Evolutionary conservation across 1,140 invertebrate genomes (phyloP).

Genomic region (Aphelenchoides fujianensis): DNA sequence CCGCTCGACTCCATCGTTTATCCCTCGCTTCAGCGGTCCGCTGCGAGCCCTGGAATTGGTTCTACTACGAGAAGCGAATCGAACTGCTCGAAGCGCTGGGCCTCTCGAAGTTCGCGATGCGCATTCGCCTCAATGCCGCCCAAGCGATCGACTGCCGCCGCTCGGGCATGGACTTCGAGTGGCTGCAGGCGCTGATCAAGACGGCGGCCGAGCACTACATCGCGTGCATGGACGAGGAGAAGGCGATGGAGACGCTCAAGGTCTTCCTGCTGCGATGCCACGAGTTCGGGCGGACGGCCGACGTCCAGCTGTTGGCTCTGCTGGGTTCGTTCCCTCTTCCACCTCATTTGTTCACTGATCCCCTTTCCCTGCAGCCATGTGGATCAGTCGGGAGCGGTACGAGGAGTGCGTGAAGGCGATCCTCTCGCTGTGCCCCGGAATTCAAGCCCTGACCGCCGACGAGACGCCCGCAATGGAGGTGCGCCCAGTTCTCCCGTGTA

Average conservation of each 20-base stretch:
- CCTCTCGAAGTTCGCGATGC: slow-evolving; percentile 48
- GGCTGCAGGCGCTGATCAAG: slow-evolving; percentile 51
- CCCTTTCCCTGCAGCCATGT: slow-evolving; percentile 37
- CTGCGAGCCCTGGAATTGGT: slow-evolving; percentile 52
- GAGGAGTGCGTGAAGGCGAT: slow-evolving; percentile 51
- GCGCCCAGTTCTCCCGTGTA: too few species aligned
- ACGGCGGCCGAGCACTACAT: slow-evolving; percentile 58
- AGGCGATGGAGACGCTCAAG: slow-evolving; percentile 54
- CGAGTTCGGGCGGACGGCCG: slow-evolving; percentile 43
- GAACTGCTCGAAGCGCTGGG: slow-evolving; percentile 51
- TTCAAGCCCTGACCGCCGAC: slow-evolving; percentile 33
- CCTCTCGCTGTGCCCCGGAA: slow-evolving; percentile 41
- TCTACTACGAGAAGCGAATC: slow-evolving; percentile 59
- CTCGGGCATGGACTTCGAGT: slow-evolving; percentile 49
- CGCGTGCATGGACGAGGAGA: slow-evolving; percentile 55
- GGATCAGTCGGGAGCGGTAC: slow-evolving; percentile 37
- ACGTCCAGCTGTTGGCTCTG: slow-evolving; percentile 41
- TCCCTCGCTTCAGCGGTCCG: slow-evolving; percentile 36
- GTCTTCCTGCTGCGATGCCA: slow-evolving; percentile 49
- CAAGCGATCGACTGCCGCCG: slow-evolving; percentile 44
- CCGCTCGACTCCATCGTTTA: slow-evolving; percentile 12
- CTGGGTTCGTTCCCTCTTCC: slow-evolving; percentile 27
- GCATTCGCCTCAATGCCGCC: slow-evolving; percentile 52
- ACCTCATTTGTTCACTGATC: not conserved
- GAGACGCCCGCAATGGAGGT: slow-evolving; percentile 27